Conservation (phyloP, 2,888 invertebrate genomes). For the Oegoconia quadripuncta region DNA sequence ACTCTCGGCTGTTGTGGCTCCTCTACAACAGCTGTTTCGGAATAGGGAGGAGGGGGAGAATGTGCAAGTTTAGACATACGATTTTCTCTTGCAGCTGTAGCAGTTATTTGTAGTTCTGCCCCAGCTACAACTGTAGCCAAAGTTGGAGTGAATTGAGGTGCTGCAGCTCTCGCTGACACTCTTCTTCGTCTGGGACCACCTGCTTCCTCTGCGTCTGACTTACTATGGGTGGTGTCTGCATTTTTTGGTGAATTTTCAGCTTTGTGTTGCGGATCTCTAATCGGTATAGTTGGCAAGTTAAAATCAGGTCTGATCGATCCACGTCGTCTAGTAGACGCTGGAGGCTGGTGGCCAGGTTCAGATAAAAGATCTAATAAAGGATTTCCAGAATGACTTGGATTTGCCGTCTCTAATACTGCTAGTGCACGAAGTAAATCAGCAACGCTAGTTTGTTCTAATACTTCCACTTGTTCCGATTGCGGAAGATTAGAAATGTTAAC, state of each 20-base stretch:
- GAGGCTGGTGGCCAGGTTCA: slow-evolving; percentile 26
- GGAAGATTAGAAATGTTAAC: slow-evolving; percentile 58
- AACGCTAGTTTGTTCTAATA: slow-evolving; percentile 89
- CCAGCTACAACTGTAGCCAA: slow-evolving; percentile 70
- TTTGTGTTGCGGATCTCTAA: slow-evolving; percentile 35
- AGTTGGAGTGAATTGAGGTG: slow-evolving; percentile 66
- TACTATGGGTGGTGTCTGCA: slow-evolving; percentile 15
- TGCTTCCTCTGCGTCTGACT: slow-evolving; percentile 44
- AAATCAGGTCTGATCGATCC: slow-evolving; percentile 62
- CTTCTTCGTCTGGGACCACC: slow-evolving; percentile 58
- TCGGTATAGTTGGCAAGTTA: slow-evolving; percentile 40
- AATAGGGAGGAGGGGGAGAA: slow-evolving; percentile 69
- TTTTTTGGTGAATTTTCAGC: slow-evolving; percentile 24
- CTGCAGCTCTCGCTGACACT: slow-evolving; percentile 62
- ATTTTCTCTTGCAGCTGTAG: slow-evolving; percentile 62
- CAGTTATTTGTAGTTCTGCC: slow-evolving; percentile 64
- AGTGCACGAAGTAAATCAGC: slow-evolving; percentile 89
- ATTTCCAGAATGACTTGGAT: slow-evolving; percentile 31
- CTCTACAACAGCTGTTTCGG: slow-evolving; percentile 47
- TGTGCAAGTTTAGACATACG: slow-evolving; percentile 66
- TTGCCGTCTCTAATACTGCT: slow-evolving; percentile 80
- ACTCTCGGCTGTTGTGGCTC: slow-evolving; percentile 39
- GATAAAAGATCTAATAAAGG: slow-evolving; percentile 46
- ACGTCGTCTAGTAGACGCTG: slow-evolving; percentile 39
- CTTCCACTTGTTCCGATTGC: slow-evolving; percentile 74